Evolutionary conservation across 2,888 invertebrate species (phyloP).

Genomic region (Tinea pellionella): DNA sequence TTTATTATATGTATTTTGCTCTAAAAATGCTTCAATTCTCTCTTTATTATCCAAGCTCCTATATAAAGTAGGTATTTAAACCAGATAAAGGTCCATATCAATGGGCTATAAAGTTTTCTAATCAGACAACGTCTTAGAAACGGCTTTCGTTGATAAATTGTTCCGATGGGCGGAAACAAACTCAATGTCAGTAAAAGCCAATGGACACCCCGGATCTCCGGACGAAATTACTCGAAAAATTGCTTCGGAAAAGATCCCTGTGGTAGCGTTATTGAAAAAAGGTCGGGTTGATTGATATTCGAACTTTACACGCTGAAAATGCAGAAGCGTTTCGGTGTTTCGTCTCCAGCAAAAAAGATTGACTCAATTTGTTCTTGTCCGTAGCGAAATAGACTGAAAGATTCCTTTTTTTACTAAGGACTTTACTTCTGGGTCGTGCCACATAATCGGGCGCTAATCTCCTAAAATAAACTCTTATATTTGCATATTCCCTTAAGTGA

Average conservation of each 20-base stretch:
- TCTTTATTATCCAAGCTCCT: neutral
- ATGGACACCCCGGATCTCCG: constrained; percentile 39
- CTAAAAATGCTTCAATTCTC: neutral
- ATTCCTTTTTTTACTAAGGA: constrained; percentile 46
- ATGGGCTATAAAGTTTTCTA: constrained; percentile 6
- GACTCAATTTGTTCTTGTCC: constrained; percentile 67
- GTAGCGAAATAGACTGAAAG: constrained; percentile 59
- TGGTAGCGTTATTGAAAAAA: constrained; percentile 63
- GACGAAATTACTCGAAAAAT: constrained; percentile 59
- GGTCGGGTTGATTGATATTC: constrained; percentile 63
- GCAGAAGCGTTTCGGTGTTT: constrained; percentile 53
- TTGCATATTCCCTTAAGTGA: neutral
- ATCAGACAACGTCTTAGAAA: constrained; percentile 17
- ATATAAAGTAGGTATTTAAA: neutral
- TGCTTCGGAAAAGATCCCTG: constrained; percentile 42
- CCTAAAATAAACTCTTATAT: constrained; percentile 11
- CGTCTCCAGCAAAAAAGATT: constrained; percentile 59
- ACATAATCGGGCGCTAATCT: constrained; percentile 47
- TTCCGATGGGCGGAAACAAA: constrained; percentile 30
- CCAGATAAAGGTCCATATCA: constrained; percentile 1
- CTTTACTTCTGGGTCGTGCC: constrained; percentile 52
- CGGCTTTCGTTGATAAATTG: constrained; percentile 30
- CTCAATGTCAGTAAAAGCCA: constrained; percentile 27
- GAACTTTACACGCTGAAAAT: constrained; percentile 63
- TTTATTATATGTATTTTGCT: neutral